Conservation (phyloP, 1,140 invertebrate species). For the Nasonia vitripennis region DNA sequence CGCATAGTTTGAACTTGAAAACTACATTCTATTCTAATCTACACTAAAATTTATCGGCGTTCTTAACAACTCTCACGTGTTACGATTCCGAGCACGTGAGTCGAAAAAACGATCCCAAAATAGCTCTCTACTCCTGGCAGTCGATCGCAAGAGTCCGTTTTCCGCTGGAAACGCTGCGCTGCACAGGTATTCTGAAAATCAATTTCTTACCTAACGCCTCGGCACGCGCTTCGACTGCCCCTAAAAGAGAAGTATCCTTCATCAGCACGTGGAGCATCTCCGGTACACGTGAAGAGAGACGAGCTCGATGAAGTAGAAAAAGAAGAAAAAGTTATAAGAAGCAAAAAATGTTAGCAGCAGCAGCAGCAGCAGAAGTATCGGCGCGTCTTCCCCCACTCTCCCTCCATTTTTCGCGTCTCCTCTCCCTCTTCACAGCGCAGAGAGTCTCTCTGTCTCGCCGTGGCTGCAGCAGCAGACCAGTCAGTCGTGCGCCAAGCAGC, state of each 20-base stretch:
- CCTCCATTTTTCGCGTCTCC: neutral
- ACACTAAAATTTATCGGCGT: too few species aligned
- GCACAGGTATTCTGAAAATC: too few species aligned
- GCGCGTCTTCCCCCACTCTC: neutral
- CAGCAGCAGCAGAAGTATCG: neutral
- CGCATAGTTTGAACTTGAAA: too few species aligned
- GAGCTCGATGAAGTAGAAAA: neutral
- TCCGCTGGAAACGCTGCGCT: too few species aligned
- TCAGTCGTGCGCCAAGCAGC: conserved; percentile 41
- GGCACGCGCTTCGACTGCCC: neutral
- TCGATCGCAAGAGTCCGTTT: too few species aligned
- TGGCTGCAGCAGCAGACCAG: neutral
- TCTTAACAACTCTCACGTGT: too few species aligned
- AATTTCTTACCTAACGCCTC: too few species aligned
- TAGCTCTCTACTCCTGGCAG: too few species aligned
- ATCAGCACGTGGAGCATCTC: neutral
- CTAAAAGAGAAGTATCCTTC: neutral
- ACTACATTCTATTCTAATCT: too few species aligned
- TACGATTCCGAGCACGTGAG: too few species aligned
- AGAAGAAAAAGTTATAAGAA: neutral
- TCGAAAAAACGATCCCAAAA: too few species aligned
- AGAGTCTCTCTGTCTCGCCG: neutral
- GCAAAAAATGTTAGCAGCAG: neutral
- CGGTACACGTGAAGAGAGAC: neutral
- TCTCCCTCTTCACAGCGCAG: neutral